These are phyloP conservation scores for Arvicanthis niloticus DNA, from an alignment of 2,113 vertebrate genomes.

Conservation along the genomic window DNA sequence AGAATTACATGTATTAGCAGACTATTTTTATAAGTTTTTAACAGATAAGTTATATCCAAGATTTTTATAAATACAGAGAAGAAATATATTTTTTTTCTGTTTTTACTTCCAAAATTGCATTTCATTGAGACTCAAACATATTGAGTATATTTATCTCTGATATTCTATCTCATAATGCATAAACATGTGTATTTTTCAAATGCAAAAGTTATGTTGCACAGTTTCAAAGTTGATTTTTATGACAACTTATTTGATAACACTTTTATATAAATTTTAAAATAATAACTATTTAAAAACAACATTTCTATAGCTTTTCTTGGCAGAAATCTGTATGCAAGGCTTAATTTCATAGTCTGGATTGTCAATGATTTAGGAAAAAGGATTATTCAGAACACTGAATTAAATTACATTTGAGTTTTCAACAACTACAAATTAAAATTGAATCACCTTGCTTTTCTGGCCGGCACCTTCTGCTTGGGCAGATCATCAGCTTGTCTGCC, in stretches of 20 bases:
- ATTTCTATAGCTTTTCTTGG: constrained; percentile 51
- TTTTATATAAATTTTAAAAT: constrained; percentile 66
- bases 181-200: constrained; percentile 75
- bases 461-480: too few species aligned
- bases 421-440: neutral
- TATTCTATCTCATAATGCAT: constrained; percentile 76
- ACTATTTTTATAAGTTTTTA: constrained; percentile 84
- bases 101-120: constrained; percentile 80
- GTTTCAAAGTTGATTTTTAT: constrained; percentile 61
- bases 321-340: neutral
- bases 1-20: constrained; percentile 74
- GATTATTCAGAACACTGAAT: neutral
- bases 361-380: neutral
- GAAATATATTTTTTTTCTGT: constrained; percentile 68
- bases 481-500: too few species aligned
- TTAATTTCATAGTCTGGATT: neutral
- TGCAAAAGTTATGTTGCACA: constrained; percentile 38
- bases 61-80: constrained; percentile 83
- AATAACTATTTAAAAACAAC: constrained; percentile 56
- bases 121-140: constrained; percentile 80
- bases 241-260: too few species aligned
- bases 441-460: neutral
- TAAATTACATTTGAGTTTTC: neutral
- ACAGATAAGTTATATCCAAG: constrained; percentile 85
- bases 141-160: constrained; percentile 69